A percentile compares a stretch with the other conserved stretches of the same genome.
Evolutionary conservation across 2,797 vertebrate species (phyloP).

Genomic region (Sorex maritimensis): DNA sequence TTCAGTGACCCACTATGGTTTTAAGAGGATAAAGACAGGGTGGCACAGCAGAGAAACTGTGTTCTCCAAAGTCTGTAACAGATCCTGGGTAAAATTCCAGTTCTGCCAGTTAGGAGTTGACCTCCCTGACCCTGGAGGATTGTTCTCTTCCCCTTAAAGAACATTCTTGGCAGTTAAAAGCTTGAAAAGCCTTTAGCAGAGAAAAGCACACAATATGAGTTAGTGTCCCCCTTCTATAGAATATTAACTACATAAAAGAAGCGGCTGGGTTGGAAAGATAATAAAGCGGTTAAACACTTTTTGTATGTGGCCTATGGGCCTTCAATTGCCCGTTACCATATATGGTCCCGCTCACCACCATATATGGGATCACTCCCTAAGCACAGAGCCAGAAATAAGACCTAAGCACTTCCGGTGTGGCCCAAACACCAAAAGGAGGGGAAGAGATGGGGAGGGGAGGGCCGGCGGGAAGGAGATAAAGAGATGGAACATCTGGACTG

Average conservation of each 20-base stretch:
- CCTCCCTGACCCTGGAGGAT: slow-evolving; percentile 14
- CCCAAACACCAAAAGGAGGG: too few relatives aligned
- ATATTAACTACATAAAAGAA: slow-evolving; percentile 26
- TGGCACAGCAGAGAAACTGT: neutral
- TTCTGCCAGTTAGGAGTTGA: slow-evolving; percentile 6
- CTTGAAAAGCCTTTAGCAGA: slow-evolving; percentile 44
- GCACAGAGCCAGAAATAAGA: too few relatives aligned
- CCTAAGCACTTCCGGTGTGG: too few relatives aligned
- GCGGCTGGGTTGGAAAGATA: too few relatives aligned
- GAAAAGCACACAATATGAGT: neutral
- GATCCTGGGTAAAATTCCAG: slow-evolving; percentile 47
- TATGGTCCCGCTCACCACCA: too few relatives aligned
- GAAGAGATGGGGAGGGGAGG: too few relatives aligned
- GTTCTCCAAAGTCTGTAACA: slow-evolving; percentile 21
- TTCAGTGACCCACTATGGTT: slow-evolving; percentile 41
- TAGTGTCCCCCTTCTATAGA: neutral
- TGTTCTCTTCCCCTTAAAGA: slow-evolving; percentile 36
- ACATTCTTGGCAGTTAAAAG: slow-evolving; percentile 32
- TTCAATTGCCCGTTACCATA: too few relatives aligned
- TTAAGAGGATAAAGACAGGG: slow-evolving; percentile 57
- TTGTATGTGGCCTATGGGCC: too few relatives aligned
- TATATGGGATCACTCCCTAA: too few relatives aligned
- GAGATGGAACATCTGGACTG: too few relatives aligned
- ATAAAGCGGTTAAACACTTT: too few relatives aligned
- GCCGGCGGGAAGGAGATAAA: too few relatives aligned